Evolutionary conservation across 2,797 vertebrate genomes (phyloP).

Genomic region (Sciurus carolinensis): DNA sequence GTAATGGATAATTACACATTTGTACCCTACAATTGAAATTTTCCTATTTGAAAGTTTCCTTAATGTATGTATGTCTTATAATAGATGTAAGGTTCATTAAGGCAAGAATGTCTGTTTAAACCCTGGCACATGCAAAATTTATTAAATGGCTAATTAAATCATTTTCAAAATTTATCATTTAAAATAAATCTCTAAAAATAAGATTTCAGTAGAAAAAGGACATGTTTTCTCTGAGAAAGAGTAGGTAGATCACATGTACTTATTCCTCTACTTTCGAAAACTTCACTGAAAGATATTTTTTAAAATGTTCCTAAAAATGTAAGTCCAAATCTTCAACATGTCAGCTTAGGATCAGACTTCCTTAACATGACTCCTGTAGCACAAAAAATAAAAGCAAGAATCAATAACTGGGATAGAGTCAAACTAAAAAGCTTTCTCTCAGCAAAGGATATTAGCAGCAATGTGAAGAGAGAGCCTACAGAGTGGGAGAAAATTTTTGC

Average conservation of each 20-base stretch:
- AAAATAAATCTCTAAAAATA: slow-evolving; percentile 36
- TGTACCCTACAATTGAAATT: not conserved
- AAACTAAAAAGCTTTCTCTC: too few relatives aligned
- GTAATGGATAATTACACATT: not conserved
- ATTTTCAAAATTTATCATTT: not conserved
- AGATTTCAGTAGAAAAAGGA: not conserved
- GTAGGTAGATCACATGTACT: not conserved
- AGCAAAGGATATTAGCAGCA: too few relatives aligned
- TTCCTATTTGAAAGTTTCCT: not conserved
- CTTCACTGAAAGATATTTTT: not conserved
- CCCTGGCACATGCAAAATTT: not conserved
- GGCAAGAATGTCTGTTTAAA: not conserved
- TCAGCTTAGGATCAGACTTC: too few relatives aligned
- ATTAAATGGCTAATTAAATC: not conserved
- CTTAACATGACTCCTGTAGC: too few relatives aligned
- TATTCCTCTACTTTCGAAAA: not conserved
- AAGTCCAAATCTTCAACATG: too few relatives aligned
- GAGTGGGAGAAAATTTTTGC: too few relatives aligned
- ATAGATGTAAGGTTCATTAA: not conserved
- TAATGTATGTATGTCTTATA: not conserved
- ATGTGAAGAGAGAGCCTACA: too few relatives aligned
- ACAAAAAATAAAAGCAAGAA: too few relatives aligned
- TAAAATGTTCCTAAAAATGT: too few relatives aligned
- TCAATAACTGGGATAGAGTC: too few relatives aligned
- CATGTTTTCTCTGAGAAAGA: not conserved